phyloP scores from a whole-genome alignment of 2,113 vertebrate species.

The Megaleporinus macrocephalus region DNA sequence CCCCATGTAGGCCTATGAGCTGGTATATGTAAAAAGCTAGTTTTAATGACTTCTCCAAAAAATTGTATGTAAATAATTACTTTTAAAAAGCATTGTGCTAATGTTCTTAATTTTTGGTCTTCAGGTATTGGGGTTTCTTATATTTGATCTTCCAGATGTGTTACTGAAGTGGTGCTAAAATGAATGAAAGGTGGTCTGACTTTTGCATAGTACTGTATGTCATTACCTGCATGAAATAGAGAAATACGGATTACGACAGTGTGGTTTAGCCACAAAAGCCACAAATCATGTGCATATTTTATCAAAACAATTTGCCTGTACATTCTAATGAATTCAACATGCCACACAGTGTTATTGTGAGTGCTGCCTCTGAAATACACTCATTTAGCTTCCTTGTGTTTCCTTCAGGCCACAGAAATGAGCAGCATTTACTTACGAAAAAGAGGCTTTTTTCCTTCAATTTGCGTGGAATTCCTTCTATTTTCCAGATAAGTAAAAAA shows the following conservation, averaged over 20 bases:
- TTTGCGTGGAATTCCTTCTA: constrained; percentile 29
- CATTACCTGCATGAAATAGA: too few species aligned
- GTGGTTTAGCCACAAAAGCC: neutral
- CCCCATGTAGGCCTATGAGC: too few species aligned
- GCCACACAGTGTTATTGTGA: neutral
- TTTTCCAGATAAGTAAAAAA: constrained; percentile 6
- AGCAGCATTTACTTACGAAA: neutral
- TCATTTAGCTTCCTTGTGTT: neutral
- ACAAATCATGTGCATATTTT: neutral
- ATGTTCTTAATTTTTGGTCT: too few species aligned
- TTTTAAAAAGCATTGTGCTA: too few species aligned
- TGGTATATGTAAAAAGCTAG: too few species aligned
- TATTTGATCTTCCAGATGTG: too few species aligned
- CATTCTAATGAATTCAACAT: neutral
- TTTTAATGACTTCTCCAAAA: too few species aligned
- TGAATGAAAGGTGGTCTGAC: too few species aligned
- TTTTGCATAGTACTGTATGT: too few species aligned
- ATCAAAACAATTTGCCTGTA: neutral
- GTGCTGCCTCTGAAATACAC: neutral
- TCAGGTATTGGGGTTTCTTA: too few species aligned
- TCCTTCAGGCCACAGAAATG: neutral
- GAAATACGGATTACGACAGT: neutral
- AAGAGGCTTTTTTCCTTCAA: neutral
- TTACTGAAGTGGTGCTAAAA: too few species aligned
- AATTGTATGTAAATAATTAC: too few species aligned